Conservation (phyloP, 2,797 vertebrate genomes). For the Sciurus vulgaris region DNA sequence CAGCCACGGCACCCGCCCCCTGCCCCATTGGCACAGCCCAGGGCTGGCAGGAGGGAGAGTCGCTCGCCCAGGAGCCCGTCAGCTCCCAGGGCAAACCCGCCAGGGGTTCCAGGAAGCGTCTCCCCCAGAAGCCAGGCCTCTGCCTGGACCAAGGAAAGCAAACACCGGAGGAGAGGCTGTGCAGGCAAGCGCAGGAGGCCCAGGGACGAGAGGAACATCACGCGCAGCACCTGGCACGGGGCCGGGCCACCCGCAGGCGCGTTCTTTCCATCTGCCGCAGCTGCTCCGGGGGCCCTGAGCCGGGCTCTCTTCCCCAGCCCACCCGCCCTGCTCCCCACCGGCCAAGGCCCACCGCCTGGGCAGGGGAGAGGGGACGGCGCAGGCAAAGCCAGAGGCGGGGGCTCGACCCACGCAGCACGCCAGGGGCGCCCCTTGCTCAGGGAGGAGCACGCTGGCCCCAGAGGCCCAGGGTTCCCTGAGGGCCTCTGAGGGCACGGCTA, state of each 20-base stretch:
- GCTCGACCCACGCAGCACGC: not conserved
- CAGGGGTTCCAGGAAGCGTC: slow-evolving; percentile 23
- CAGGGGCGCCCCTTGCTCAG: not conserved
- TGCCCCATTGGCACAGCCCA: too few species aligned
- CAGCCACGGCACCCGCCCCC: not conserved
- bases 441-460: not conserved
- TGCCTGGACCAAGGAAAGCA: slow-evolving; percentile 48
- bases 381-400: fast-evolving
- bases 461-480: not conserved
- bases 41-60: not conserved
- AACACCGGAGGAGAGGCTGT: not conserved
- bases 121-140: not conserved
- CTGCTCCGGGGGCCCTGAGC: not conserved
- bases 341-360: not conserved
- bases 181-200: not conserved
- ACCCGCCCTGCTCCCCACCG: not conserved
- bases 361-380: not conserved
- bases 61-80: not conserved
- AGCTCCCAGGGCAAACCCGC: not conserved
- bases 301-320: not conserved
- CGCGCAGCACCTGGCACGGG: not conserved
- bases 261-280: not conserved
- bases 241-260: not conserved
- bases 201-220: not conserved
- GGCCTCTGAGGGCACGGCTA: not conserved